Evolutionary conservation across 2,888 invertebrate species (phyloP), one percentile per base, ranked within the genome.

Genomic region (Mellilla xanthometata): DNA sequence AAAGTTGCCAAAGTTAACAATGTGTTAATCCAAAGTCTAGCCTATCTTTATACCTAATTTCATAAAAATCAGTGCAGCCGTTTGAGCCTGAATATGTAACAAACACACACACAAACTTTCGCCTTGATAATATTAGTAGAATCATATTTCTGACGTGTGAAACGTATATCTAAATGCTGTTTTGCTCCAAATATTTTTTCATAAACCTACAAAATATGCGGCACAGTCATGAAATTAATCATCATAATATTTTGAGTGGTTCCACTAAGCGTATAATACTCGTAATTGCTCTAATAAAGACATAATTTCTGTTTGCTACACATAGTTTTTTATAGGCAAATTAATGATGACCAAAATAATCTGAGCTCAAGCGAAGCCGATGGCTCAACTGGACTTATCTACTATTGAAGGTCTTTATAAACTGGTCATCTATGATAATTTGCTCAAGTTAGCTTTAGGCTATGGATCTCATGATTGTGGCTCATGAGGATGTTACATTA

Each of bases 261-360:
- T 24, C 24, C 41, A 53, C 49, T 65, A 70, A 71, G 62, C 62
- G 65, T 69, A 62, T 72, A 69, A 76, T 76, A 68, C 72, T 65
- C 59, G 56, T 81, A 76, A 83, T 77, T 62, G 64, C 60, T 72
- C 62, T 76, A 76, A 83, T 81, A 77, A 74, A 81, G 78, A 76
- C 77, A 79, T 81, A 76, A 76, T 77, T 78, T 74, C 70, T 63
- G 67, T 71, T 54, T 56, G 60, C 67, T 62, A 58, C 65, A 62
- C 54, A 60, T 52, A 58, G 66, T 71, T 72, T 73, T 15, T 71
- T 68, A 65, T 65, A 53, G 54, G 52, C 46, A 56, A 54, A 59
- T 54, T 65, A 52, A 60, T 34, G 23, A 35, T 39, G 39, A 49
- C 78, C 70, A 75, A 38, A 39, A 3, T 56, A 64, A 38, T 12